Percentiles rank a stretch among this genome's conserved stretches.
Evolutionary conservation across 2,113 vertebrate species (phyloP).

Genomic region (Atherinomorus stipes): DNA sequence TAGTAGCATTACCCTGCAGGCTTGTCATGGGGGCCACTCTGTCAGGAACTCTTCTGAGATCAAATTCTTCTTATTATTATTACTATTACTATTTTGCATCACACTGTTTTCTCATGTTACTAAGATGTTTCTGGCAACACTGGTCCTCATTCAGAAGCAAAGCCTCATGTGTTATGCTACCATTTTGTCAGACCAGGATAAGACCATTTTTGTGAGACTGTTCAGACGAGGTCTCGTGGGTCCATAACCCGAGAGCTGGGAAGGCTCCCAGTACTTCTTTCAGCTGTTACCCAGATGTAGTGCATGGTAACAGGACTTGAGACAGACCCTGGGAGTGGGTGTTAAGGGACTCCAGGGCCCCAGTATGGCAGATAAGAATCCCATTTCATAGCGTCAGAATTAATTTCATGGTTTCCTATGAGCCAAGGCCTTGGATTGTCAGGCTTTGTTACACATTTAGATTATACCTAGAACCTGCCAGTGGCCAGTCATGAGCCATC

Average conservation of each 20-base stretch:
- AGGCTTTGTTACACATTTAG: constrained; percentile 81
- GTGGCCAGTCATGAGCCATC: constrained; percentile 71
- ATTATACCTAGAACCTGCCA: constrained; percentile 80
- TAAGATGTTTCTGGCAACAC: constrained; percentile 32
- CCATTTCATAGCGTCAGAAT: constrained; percentile 81
- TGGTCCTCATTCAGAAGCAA: constrained; percentile 72
- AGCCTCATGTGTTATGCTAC: constrained; percentile 67
- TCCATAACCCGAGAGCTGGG: constrained; percentile 73
- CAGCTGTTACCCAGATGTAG: constrained; percentile 34
- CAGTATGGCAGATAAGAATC: constrained; percentile 78
- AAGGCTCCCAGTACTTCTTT: constrained; percentile 34
- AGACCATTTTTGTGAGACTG: constrained; percentile 51
- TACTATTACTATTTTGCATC: too few species aligned
- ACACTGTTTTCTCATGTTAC: neutral
- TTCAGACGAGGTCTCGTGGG: constrained; percentile 64
- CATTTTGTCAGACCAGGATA: constrained; percentile 59
- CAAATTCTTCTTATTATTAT: constrained; percentile 5
- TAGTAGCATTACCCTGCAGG: constrained; percentile 68
- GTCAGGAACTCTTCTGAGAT: constrained; percentile 44
- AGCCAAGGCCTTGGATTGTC: constrained; percentile 75
- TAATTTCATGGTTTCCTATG: constrained; percentile 78
- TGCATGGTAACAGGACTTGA: constrained; percentile 23
- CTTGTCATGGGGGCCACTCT: constrained; percentile 73
- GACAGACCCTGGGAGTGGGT: constrained; percentile 53
- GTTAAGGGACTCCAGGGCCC: constrained; percentile 51